Evolutionary conservation across 2,113 vertebrate genomes (phyloP), one percentile per base, ranked within the genome.

Genomic region (Ceyx cyanopectus): DNA sequence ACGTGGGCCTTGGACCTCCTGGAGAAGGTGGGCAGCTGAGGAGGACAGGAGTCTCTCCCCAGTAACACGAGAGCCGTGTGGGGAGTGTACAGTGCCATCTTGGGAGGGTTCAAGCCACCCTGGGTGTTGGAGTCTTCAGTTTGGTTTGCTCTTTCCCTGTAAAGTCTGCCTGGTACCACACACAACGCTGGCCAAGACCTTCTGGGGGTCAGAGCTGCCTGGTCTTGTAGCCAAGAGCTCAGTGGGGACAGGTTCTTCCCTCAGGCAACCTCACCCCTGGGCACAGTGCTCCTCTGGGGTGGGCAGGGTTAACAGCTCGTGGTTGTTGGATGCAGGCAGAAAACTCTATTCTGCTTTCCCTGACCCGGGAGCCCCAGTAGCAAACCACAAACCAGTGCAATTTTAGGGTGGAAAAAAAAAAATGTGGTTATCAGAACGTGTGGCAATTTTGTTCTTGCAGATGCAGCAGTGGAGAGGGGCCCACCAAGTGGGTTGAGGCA

Each of bases 191-290:
- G 30, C 13, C 29, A 17, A 7, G 48, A 53, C 14, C 12, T 23
- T 19, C 19, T 3, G 2, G 21, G 30, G 50, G 30, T 56, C 41
- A 6, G 23, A 54, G 29, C 62, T 73, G 32, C 16, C 20, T 2
- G 0, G 27, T 63, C 34, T 37, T 41, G 57, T 41, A 85, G 58
- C 27, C 26, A 13, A 54, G 27, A 3, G 2, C 48, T 70, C 54
- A 48, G 21, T 2, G 0, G 0, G 3, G 34, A 6, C 3, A 0
- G 1, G 46, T 24, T 58, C 37, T 60, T 50, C 56, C 74, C 46
- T 11, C 5, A 43, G 63, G 58, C 26, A 40, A 51, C 5, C 66
- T 63, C 61, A 3, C 3, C 81, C 37, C 30, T 32, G 11, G 40
- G 40, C 20, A 57, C 75, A 85, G 48, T 0, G 51, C 24, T 63